A percentile compares a stretch with the other conserved stretches of the same genome.
phyloP scores from a whole-genome alignment of 1,140 invertebrate genomes.

The Drosophila nigrodunni region DNA sequence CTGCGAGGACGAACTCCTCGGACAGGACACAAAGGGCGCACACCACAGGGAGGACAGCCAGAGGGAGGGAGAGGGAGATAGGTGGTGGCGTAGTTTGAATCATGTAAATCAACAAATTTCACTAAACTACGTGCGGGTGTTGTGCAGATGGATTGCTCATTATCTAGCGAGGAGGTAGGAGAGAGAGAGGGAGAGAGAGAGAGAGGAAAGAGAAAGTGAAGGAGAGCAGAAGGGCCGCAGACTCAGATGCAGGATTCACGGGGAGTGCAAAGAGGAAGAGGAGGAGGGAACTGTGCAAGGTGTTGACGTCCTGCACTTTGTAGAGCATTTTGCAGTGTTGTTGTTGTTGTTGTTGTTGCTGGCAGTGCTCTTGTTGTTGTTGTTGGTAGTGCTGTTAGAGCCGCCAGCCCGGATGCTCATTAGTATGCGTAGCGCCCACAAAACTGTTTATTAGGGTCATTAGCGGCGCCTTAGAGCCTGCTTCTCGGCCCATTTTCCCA shows the following conservation, averaged over 20 bases:
- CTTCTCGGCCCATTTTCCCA: conserved; percentile 21
- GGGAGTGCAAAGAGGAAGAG: background rate
- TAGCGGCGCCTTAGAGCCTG: conserved; percentile 69
- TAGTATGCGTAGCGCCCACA: conserved; percentile 76
- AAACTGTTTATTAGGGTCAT: conserved; percentile 82
- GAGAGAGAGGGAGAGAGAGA: background rate
- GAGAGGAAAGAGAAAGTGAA: background rate
- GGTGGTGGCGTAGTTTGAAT: conserved; percentile 19
- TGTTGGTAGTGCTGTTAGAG: background rate
- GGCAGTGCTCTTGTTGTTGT: background rate
- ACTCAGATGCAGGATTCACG: background rate
- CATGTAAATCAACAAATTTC: conserved; percentile 78
- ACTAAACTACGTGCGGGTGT: conserved; percentile 82
- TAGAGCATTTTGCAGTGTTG: conserved; percentile 55
- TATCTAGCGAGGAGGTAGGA: conserved; percentile 33
- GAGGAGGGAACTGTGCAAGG: conserved; percentile 45
- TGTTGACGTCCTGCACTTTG: conserved; percentile 71
- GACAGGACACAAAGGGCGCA: conserved; percentile 11
- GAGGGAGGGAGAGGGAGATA: background rate
- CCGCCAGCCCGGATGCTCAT: conserved; percentile 60
- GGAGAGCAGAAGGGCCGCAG: background rate
- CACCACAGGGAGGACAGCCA: background rate
- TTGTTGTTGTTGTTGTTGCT: background rate
- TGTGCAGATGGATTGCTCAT: conserved; percentile 80
- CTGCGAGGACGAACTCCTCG: conserved; percentile 35